These are phyloP conservation scores for Augochlorella aurata DNA, from an alignment of 2,888 invertebrate species.

Conservation along the genomic window DNA sequence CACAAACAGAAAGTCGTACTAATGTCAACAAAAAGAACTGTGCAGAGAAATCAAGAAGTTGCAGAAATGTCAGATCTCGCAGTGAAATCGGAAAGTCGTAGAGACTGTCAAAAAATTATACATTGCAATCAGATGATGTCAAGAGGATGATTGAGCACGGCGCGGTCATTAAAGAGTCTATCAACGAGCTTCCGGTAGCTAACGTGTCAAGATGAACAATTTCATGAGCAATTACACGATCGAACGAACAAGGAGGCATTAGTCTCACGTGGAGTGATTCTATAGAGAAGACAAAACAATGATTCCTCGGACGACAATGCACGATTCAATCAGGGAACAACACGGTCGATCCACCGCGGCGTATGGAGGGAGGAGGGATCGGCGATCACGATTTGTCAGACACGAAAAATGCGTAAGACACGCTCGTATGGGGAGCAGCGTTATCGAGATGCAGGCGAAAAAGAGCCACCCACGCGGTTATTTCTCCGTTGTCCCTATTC, in stretches of 20 bases:
- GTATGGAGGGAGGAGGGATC: conserved; percentile 21
- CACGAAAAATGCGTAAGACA: conserved; percentile 47
- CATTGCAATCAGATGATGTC: neutral
- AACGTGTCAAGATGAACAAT: neutral
- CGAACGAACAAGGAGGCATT: neutral
- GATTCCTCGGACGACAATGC: neutral
- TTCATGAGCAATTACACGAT: neutral
- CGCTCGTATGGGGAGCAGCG: conserved; percentile 28
- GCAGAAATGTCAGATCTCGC: too few species aligned
- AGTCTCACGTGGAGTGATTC: neutral
- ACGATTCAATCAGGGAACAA: conserved; percentile 37
- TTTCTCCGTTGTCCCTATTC: conserved; percentile 45
- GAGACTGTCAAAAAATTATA: neutral
- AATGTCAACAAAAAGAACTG: too few species aligned
- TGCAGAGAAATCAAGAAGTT: too few species aligned
- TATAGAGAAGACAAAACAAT: neutral
- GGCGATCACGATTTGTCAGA: conserved; percentile 54
- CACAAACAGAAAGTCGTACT: too few species aligned
- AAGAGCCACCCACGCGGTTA: conserved; percentile 55
- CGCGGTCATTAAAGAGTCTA: neutral
- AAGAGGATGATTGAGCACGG: neutral
- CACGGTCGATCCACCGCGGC: conserved; percentile 12
- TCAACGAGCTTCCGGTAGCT: neutral
- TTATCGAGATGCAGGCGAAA: conserved; percentile 56
- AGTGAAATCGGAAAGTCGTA: neutral